Evolutionary conservation across 2,113 vertebrate species (phyloP).

Genomic region (Lasiurus cinereus): DNA sequence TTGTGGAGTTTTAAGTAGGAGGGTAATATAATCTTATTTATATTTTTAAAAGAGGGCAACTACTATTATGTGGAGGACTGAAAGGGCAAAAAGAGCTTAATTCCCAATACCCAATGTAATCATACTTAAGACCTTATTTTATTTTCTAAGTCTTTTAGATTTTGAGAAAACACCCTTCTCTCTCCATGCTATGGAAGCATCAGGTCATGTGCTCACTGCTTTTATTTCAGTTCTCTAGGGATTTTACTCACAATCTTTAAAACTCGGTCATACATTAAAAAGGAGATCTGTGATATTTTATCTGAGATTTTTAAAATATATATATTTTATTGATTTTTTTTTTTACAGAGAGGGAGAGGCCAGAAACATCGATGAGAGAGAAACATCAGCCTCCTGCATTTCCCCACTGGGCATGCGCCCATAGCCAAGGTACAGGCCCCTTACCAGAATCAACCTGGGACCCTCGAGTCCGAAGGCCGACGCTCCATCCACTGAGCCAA

Average conservation of each 20-base stretch:
- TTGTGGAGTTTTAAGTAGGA: neutral
- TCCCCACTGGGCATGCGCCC: too few species aligned
- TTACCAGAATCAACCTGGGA: too few species aligned
- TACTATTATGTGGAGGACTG: neutral
- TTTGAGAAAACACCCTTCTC: neutral
- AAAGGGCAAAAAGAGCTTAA: slow-evolving; percentile 15
- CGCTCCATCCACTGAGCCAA: too few species aligned
- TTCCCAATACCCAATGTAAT: neutral
- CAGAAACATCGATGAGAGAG: too few species aligned
- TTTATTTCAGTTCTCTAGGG: neutral
- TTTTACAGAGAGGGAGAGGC: too few species aligned
- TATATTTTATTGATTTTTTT: too few species aligned
- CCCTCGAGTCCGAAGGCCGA: too few species aligned
- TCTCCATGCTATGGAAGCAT: slow-evolving; percentile 30
- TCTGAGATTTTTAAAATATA: neutral
- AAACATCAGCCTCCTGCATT: too few species aligned
- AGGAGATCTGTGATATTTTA: neutral
- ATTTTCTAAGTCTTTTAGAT: slow-evolving; percentile 33
- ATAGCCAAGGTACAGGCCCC: too few species aligned
- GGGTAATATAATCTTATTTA: slow-evolving; percentile 20
- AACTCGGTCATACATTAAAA: neutral
- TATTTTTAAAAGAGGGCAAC: slow-evolving; percentile 25
- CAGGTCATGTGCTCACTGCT: slow-evolving; percentile 21
- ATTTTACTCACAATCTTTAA: slow-evolving; percentile 38
- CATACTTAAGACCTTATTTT: slow-evolving; percentile 17